Evolutionary conservation across 2,113 vertebrate genomes (phyloP).

Genomic region (Corythoichthys intestinalis): DNA sequence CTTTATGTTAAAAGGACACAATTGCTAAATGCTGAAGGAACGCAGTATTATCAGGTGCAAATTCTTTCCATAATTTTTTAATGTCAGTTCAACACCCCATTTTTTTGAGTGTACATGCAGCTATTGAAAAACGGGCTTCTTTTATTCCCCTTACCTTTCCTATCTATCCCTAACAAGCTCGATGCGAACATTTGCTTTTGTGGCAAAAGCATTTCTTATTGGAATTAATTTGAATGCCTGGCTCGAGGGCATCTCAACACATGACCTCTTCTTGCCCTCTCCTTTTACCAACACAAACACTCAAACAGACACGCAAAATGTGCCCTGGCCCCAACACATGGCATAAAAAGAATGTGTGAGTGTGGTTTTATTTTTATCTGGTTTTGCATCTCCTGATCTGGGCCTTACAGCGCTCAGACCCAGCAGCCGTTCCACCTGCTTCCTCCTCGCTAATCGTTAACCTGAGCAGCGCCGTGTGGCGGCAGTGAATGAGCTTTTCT

Average conservation of each 20-base stretch:
- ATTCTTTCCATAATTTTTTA: too few relatives aligned
- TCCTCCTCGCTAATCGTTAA: constrained; percentile 22
- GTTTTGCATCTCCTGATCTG: constrained; percentile 5
- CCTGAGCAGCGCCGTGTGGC: constrained; percentile 21
- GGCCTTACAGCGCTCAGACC: neutral
- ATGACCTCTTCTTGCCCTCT: constrained; percentile 65
- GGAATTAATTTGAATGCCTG: constrained; percentile 56
- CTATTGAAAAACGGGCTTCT: neutral
- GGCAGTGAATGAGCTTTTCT: constrained; percentile 47
- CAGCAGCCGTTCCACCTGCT: neutral
- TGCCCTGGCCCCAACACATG: neutral
- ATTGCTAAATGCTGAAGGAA: too few relatives aligned
- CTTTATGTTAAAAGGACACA: too few relatives aligned
- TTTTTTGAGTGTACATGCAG: neutral
- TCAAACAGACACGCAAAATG: constrained; percentile 25
- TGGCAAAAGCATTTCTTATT: constrained; percentile 32
- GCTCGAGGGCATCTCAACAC: constrained; percentile 62
- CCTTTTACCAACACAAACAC: constrained; percentile 31
- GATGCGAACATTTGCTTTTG: constrained; percentile 9
- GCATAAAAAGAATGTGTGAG: constrained; percentile 25
- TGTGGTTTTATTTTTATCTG: constrained; percentile 46
- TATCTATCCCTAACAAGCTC: neutral
- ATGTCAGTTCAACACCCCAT: too few relatives aligned
- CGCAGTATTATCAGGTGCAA: too few relatives aligned
- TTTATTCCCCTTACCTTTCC: neutral